These are phyloP conservation scores for Anneissia japonica DNA, from an alignment of 35 echinoderm and acorn worm genomes.

Conservation along the genomic window DNA sequence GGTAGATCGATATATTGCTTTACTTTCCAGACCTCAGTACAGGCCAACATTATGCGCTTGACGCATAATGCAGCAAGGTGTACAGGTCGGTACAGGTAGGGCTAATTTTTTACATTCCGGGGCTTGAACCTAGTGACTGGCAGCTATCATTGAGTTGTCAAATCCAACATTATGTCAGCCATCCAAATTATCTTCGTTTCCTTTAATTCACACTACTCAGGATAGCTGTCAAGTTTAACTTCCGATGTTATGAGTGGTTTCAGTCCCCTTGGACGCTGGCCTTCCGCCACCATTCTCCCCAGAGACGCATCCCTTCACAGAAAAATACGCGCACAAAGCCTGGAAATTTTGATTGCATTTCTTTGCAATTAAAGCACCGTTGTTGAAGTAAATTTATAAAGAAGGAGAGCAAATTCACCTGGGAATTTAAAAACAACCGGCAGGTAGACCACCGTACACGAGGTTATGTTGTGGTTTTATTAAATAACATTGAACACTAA, in stretches of 20 bases:
- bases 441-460: background rate
- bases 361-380: background rate
- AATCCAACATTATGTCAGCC: background rate
- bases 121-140: background rate
- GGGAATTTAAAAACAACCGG: background rate
- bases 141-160: slow-evolving; percentile 1
- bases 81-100: background rate
- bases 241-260: background rate
- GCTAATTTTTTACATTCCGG: background rate
- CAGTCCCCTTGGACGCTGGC: background rate
- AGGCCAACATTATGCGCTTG: too few species aligned
- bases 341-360: background rate
- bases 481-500: background rate
- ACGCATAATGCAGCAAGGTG: background rate
- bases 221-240: background rate
- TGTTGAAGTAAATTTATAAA: background rate
- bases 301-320: background rate
- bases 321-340: background rate
- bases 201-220: background rate
- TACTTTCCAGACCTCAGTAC: too few species aligned
- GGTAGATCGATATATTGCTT: too few species aligned
- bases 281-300: background rate
- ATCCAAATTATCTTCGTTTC: background rate
- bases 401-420: background rate
- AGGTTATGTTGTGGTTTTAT: background rate